phyloP scores from a whole-genome alignment of 1,140 invertebrate species.

The Heliothis subflexa region DNA sequence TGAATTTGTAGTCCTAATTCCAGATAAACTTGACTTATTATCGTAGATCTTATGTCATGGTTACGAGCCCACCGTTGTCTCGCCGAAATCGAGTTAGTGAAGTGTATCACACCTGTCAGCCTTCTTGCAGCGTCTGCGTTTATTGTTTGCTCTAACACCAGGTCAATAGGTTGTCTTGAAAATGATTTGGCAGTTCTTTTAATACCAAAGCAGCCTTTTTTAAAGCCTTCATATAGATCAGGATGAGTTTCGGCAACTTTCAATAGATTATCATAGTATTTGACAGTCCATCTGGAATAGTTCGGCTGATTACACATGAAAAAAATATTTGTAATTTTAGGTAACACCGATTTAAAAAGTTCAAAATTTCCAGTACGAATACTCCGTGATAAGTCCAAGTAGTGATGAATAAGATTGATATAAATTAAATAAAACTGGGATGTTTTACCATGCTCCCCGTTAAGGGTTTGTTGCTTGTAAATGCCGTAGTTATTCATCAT shows the following conservation, averaged over 20 bases:
- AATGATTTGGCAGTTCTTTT: conserved; percentile 64
- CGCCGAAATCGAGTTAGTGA: conserved; percentile 61
- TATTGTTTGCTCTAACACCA: conserved; percentile 40
- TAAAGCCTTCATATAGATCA: conserved; percentile 35
- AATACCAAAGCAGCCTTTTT: conserved; percentile 58
- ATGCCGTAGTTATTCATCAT: conserved; percentile 50
- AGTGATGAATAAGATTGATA: conserved; percentile 62
- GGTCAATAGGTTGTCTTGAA: conserved; percentile 64
- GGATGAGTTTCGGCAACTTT: conserved; percentile 58
- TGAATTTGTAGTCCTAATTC: conserved; percentile 36
- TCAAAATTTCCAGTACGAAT: conserved; percentile 62
- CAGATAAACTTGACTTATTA: conserved; percentile 49
- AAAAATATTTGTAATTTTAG: conserved; percentile 69
- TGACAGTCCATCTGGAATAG: conserved; percentile 62
- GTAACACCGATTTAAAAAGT: conserved; percentile 56
- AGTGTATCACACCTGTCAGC: conserved; percentile 59
- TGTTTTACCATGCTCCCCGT: conserved; percentile 57
- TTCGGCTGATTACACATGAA: conserved; percentile 70
- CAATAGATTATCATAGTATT: conserved; percentile 63
- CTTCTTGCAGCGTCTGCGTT: conserved; percentile 45
- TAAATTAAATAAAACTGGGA: conserved; percentile 65
- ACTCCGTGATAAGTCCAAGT: conserved; percentile 57
- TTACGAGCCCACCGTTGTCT: conserved; percentile 56
- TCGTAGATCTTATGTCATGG: conserved; percentile 49
- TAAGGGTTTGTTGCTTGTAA: conserved; percentile 50